Base-by-base conservation (phyloP, 2,797 vertebrate species). In the Leuciscus waleckii region DNA sequence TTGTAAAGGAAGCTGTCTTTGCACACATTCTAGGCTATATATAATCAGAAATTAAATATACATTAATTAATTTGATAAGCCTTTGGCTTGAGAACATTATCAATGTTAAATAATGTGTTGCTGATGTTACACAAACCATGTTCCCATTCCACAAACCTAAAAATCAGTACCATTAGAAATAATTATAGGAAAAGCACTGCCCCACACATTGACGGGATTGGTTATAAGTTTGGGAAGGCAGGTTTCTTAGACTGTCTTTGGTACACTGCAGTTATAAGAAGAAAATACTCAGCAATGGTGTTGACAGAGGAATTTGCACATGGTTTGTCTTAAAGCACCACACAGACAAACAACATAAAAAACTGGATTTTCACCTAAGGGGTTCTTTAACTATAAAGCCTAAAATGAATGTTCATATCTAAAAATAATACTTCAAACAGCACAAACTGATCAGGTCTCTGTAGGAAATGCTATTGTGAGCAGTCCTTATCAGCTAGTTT, bases 371-470 rank as follows among this genome's bases (percentile, higher is more conserved):
- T 63, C 26, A 29, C n/a, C 21, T 1, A 23, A 16, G 26, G 5
- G 13, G 13, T 29, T 65, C n/a, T 73, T 75, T 4, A 56, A 76
- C 32, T 16, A 16, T 58, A 37, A 76, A 58, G 13, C 74, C 32
- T 32, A 32, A 74, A 32, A 29, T n/a, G 7, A 77, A 39, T 13
- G 1, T 39, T 76, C 21, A 37, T 23, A 5, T 56, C 74, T 76
- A 77, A 77, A 58, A 77, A 77, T 77, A 79, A 49, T 43, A 35
- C 87, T 87, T 85, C 75, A 69, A 41, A 71, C 82, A 61, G 77
- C 79, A 71, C n/a, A 39, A 51, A 63, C 49, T 68, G 65, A 73
- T 67, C 77, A 75, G 84, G 86, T 89, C 77, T 75, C 43, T 21
- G n/a, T 32, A 46, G 73, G 78, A 77, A 78, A 63, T 46, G 29